Evolutionary conservation across 2,113 vertebrate species (phyloP), one percentile per base, ranked within the genome.

Genomic region (Dipodomys ordii): DNA sequence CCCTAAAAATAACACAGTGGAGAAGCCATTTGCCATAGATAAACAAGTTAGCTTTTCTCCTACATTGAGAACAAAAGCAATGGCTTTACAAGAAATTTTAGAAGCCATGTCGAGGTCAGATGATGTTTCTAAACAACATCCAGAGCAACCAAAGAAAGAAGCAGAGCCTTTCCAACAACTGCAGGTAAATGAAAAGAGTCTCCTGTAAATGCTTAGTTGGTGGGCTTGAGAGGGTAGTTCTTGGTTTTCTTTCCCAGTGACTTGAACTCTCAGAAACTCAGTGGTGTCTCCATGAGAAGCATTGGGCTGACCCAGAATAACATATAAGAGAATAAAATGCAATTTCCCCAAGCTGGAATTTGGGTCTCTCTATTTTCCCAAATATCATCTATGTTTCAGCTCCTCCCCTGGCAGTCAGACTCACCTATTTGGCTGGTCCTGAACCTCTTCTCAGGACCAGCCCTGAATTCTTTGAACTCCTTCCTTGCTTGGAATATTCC

Each of bases 161-260:
- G 88, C 97, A 90, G 97, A 97, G 86, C 30, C 96, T 62, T 80
- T 96, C 25, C 95, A 93, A 94, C 97, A 98, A 65, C 92, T 97
- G 84, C 98, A 99, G 99, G 99, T 99, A 97, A 98, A 84, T 90
- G 72, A 93, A 73, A 72, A 69, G 0, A 18, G 39, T 64, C 30
- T 82, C 60, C 49, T 8, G 22, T 20, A 32, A 79, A 13, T 16
- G 18, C 7, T 22, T 8, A 0, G 11, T 11, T 2, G 0, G 60
- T 30, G 46, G 27, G 13, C 8, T 44, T 69, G 49, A 44, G n/a
- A 27, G 39, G 25, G 12, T 46, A 10, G 82, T 87, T 78, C 87
- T 71, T 30, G 64, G 71, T 35, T 91, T 49, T 78, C 27, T 11
- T n/a, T 49, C 8, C 6, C 0, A 39, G 67, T 8, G 12, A 73